These are phyloP conservation scores for Prorops nasuta DNA, from an alignment of 1,140 invertebrate species.

Conservation along the genomic window DNA sequence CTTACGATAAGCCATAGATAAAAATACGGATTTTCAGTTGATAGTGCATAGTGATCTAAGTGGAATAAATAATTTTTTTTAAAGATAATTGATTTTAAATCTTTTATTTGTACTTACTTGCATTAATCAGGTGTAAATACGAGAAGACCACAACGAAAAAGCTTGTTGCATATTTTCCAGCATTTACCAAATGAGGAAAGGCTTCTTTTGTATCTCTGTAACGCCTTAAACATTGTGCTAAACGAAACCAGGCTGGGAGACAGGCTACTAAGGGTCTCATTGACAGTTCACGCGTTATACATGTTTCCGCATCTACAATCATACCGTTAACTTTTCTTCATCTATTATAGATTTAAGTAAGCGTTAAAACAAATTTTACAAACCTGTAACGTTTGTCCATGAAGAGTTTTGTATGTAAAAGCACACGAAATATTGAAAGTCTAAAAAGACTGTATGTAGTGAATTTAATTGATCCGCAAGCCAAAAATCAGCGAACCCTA, in stretches of 20 bases:
- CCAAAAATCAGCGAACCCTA: slow-evolving; percentile 92
- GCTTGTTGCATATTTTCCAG: slow-evolving; percentile 80
- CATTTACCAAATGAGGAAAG: slow-evolving; percentile 76
- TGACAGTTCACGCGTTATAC: slow-evolving; percentile 51
- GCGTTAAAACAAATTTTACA: slow-evolving; percentile 12
- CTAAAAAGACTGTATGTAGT: slow-evolving; percentile 71
- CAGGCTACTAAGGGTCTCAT: slow-evolving; percentile 67
- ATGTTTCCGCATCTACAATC: slow-evolving; percentile 45
- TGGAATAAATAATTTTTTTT: not conserved
- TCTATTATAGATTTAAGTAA: not conserved
- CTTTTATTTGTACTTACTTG: slow-evolving; percentile 44
- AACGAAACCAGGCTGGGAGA: slow-evolving; percentile 84
- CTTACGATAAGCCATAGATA: slow-evolving; percentile 77
- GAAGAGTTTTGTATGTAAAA: slow-evolving; percentile 61
- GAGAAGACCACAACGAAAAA: slow-evolving; percentile 74
- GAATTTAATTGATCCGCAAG: slow-evolving; percentile 89
- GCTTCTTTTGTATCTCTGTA: slow-evolving; percentile 66
- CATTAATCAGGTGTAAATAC: slow-evolving; percentile 59
- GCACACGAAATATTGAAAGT: slow-evolving; percentile 76
- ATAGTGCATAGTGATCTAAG: slow-evolving; percentile 61
- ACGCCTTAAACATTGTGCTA: slow-evolving; percentile 81
- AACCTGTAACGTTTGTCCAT: slow-evolving; percentile 46
- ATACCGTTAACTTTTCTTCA: not conserved
- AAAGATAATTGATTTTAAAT: not conserved
- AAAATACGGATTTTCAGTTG: slow-evolving; percentile 75